Evolutionary conservation across 2,888 invertebrate genomes (phyloP).

Genomic region (Auanema freiburgensis): DNA sequence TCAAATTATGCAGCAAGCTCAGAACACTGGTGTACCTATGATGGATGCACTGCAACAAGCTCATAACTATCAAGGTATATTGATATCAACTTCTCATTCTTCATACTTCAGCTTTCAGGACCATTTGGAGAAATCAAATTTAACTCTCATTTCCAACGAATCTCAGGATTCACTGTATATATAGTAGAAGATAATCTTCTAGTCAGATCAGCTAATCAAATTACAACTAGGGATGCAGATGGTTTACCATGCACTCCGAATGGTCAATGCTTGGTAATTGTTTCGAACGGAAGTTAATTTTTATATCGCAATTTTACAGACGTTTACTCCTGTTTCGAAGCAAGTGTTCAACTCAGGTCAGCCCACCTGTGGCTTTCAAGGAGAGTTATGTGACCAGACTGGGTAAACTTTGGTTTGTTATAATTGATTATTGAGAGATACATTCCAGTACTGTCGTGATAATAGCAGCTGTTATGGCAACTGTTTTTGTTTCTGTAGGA

Average conservation of each 20-base stretch:
- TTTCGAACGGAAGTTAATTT: no score
- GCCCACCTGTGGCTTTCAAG: slow-evolving; percentile 55
- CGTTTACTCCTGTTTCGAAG: slow-evolving; percentile 12
- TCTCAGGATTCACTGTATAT: slow-evolving; percentile 26
- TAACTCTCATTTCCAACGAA: slow-evolving; percentile 23
- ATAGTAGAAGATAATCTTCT: slow-evolving; percentile 10
- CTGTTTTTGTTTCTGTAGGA: slow-evolving; percentile 40
- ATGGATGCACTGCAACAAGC: no score
- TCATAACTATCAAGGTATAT: no score
- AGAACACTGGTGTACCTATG: no score
- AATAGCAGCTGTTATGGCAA: slow-evolving; percentile 34
- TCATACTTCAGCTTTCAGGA: slow-evolving; percentile 20
- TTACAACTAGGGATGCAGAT: no score
- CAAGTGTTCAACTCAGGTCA: slow-evolving; percentile 42
- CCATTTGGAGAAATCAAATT: slow-evolving; percentile 33
- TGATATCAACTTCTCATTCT: no score
- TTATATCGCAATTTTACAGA: slow-evolving; percentile 6
- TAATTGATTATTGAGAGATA: neutral
- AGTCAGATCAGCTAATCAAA: no score
- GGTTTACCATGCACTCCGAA: no score
- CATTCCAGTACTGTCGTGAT: slow-evolving; percentile 43
- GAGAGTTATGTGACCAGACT: slow-evolving; percentile 56
- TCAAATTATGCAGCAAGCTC: neutral
- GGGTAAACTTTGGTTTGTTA: slow-evolving; percentile 27
- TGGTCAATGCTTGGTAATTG: no score